Conservation (phyloP, 2,113 vertebrate genomes). For the Amazona vittata region DNA sequence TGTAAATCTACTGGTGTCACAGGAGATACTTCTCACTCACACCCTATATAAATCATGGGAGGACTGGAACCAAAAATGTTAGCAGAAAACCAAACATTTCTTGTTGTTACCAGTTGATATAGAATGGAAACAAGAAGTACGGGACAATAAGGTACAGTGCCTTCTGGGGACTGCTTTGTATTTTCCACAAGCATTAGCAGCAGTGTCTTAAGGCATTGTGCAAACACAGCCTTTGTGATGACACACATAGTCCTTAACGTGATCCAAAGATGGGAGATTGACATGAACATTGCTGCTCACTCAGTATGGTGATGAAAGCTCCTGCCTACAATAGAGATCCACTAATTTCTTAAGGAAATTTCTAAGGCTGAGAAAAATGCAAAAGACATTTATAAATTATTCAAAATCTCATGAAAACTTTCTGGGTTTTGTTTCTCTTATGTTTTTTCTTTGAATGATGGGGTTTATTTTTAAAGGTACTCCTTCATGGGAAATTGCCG, state of each 20-base stretch:
- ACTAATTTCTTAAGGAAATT: not conserved
- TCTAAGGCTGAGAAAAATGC: not conserved
- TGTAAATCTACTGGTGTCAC: slow-evolving; percentile 5
- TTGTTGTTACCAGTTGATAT: not conserved
- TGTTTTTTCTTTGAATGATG: not conserved
- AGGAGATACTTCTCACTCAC: not conserved
- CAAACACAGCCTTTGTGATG: not conserved
- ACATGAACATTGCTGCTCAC: slow-evolving; percentile 10
- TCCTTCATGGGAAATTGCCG: not conserved
- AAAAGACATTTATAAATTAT: not conserved
- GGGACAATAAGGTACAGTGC: not conserved
- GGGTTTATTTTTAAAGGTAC: not conserved
- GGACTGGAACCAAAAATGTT: not conserved
- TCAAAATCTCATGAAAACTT: not conserved
- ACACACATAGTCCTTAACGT: accelerated
- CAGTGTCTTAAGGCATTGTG: not conserved
- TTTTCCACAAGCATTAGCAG: slow-evolving; percentile 10
- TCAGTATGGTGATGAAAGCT: not conserved
- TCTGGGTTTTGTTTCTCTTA: not conserved
- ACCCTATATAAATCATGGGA: not conserved
- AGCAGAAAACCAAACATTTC: not conserved
- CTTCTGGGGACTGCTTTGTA: not conserved
- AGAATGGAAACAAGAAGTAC: not conserved
- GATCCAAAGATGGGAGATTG: not conserved
- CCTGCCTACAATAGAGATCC: not conserved